Evolutionary conservation across 2,797 vertebrate species (phyloP), one percentile per base, ranked within the genome.

Genomic region (Leptatherina wallacei): DNA sequence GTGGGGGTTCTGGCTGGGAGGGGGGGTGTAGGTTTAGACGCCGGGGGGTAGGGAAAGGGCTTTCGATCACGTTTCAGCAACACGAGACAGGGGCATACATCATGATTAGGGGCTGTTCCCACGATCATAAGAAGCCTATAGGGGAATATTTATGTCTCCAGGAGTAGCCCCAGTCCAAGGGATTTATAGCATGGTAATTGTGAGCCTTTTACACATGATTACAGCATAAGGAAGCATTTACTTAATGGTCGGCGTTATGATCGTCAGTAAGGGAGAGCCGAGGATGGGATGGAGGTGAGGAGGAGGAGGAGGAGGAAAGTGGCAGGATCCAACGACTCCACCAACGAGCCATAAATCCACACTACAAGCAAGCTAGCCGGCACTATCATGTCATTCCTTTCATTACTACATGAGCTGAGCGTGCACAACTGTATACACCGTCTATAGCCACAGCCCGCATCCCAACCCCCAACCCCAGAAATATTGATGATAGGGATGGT

Each of bases 41-140:
- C 85, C 85, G 88, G 88, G 90, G 88, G 91, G 91, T 83, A 91
- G 92, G 91, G 91, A 91, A 92, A 92, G 90, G 91, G 92, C 88
- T 94, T 92, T 95, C 91, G 90, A 95, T 95, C 94, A 95, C 92
- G 91, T 95, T 94, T 94, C 90, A 91, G 91, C 91, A 93, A 93
- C 94, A 94, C 91, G 88, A 94, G 94, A 94, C 93, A 94, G 91
- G 86, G 91, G 92, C 92, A 93, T 95, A 94, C 92, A 95, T 95
- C 94, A 95, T 90, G 93, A 94, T 95, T 94, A 95, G 92, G 86
- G 88, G 88, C 86, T 85, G 91, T 95, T 95, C 93, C 92, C 94
- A 95, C 92, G 92, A 95, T 95, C 93, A 94, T 94, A 94, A 93
- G 93, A 90, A 92, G 90, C 93, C 92, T 92, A 89, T 89, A 84